Conservation (phyloP, 2,797 vertebrate species). For the Chrosomus eos region DNA sequence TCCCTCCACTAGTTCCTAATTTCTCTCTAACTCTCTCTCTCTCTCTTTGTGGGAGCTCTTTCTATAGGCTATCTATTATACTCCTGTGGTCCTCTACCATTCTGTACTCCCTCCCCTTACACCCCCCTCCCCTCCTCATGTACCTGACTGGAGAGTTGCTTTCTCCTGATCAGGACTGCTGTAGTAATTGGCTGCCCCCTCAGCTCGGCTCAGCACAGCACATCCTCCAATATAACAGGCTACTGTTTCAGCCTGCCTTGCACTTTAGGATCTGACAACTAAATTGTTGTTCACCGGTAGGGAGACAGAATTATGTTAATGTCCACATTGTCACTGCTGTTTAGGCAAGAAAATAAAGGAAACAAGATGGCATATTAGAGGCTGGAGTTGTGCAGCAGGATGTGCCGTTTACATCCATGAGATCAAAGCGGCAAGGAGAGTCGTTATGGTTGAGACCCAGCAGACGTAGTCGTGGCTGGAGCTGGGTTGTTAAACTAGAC, state of each 20-base stretch:
- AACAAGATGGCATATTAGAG: conserved; percentile 43
- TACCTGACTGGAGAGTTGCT: conserved; percentile 44
- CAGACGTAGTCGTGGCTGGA: conserved; percentile 41
- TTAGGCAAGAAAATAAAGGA: conserved; percentile 57
- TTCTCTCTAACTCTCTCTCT: conserved; percentile 16
- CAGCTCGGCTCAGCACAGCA: conserved; percentile 59
- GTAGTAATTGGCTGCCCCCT: conserved; percentile 58
- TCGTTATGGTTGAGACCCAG: conserved; percentile 37
- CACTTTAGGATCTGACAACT: conserved; percentile 79
- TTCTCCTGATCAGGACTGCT: conserved; percentile 52
- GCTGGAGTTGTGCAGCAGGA: conserved; percentile 27
- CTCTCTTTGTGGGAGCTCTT: conserved; percentile 13
- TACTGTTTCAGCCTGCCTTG: conserved; percentile 76
- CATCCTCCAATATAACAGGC: conserved; percentile 73
- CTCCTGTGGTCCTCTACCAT: conserved; percentile 1
- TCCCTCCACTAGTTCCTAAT: conserved; percentile 13
- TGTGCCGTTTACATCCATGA: conserved; percentile 21
- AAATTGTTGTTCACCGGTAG: conserved; percentile 70
- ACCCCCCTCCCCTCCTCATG: background rate
- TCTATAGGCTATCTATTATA: conserved; percentile 14
- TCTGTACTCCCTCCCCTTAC: background rate
- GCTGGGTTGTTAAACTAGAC: conserved; percentile 46
- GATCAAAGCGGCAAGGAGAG: conserved; percentile 24
- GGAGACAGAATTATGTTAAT: conserved; percentile 64
- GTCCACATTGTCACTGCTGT: conserved; percentile 50